Evolutionary conservation across 2,113 vertebrate genomes (phyloP), one percentile per base, ranked within the genome.

Genomic region (Kryptolebias marmoratus): DNA sequence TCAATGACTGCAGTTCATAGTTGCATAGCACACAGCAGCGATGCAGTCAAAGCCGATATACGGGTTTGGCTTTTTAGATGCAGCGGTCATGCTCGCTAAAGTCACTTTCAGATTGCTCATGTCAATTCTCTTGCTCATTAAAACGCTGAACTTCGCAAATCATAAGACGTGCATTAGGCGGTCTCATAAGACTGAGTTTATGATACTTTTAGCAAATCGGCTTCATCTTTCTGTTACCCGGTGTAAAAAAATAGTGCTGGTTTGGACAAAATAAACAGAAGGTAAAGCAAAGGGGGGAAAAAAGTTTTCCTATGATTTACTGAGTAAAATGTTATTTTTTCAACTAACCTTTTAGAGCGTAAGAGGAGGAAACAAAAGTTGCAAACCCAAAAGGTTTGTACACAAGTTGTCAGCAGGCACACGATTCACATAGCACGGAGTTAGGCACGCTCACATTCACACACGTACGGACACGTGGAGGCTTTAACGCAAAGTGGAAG

Each of bases 11-110:
- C 76, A 80, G 62, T 80, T 75, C 28, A 57, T 28, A 67, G 49
- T 88, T 89, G 88, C 90, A 89, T 89, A 91, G 87, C 83, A 77
- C 73, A 69, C 79, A 71, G 58, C 11, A 4, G 63, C 61, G 56
- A 64, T 68, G n/a, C 1, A 39, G 52, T 64, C 53, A 70, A 68
- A 50, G 70, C 64, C 68, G 57, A 57, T 64, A 49, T 47, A 10
- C 10, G 44, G 14, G 6, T 72, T 68, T 32, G 6, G 63, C 73
- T 73, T 68, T 48, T 32, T 52, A 68, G 14, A 59, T 27, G 52
- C 14, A 65, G 76, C 28, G 60, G 54, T 76, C 64, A 71, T 55
- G 68, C 42, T 78, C 1, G 15, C 53, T 45, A 45, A 66, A 55
- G 28, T 53, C 47, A 8, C 14, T 61, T 59, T 50, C 28, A 67